Conservation (phyloP, 2,888 invertebrate genomes). For the Chaetogeoica ovagalla region DNA sequence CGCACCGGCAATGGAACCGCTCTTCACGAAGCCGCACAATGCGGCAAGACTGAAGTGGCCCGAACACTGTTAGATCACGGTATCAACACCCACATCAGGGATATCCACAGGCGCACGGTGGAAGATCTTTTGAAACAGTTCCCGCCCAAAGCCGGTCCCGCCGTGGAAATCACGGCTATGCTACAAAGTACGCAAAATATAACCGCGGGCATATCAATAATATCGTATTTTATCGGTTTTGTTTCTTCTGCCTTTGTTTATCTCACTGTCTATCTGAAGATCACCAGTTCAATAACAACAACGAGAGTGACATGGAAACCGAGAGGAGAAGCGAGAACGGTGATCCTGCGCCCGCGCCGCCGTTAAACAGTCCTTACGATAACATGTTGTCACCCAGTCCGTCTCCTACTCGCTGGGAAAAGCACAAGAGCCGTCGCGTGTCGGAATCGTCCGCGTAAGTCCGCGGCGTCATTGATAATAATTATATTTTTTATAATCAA, state of each 20-base stretch:
- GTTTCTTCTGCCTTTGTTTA: no score
- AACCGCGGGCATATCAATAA: neutral
- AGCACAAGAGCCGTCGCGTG: constrained; percentile 57
- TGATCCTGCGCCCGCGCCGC: constrained; percentile 67
- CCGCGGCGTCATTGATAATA: neutral
- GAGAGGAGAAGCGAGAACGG: constrained; percentile 58
- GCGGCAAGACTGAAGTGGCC: constrained; percentile 87
- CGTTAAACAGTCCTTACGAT: constrained; percentile 69
- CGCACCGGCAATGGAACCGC: constrained; percentile 85
- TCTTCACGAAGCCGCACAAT: constrained; percentile 89
- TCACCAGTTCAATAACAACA: constrained; percentile 45
- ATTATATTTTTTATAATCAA: no score
- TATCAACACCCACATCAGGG: constrained; percentile 78
- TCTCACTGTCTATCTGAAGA: neutral
- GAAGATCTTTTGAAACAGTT: constrained; percentile 83
- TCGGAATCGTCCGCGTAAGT: constrained; percentile 54
- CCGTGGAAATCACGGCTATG: constrained; percentile 47
- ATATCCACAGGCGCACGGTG: constrained; percentile 81
- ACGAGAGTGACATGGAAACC: constrained; percentile 46
- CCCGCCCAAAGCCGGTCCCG: constrained; percentile 72
- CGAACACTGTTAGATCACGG: constrained; percentile 78
- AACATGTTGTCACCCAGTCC: constrained; percentile 62
- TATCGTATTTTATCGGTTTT: neutral
- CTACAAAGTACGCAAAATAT: constrained; percentile 29
- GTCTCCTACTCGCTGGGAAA: constrained; percentile 54